Base-by-base conservation (phyloP, 2,113 vertebrate species). In the Ageneiosus marmoratus region DNA sequence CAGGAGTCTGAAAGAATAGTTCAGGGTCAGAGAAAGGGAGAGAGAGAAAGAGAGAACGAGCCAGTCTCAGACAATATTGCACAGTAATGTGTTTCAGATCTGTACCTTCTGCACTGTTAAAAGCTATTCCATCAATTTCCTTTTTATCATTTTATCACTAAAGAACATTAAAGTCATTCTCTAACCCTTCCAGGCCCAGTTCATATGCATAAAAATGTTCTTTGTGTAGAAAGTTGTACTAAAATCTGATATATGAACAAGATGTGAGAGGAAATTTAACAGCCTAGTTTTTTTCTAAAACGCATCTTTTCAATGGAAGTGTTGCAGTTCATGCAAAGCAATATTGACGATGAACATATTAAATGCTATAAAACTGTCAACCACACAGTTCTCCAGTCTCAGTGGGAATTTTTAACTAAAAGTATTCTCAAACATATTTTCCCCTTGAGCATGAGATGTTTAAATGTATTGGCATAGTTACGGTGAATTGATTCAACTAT, bases 1-100 rank as follows among this genome's bases (percentile, higher is more conserved):
- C 88, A 84, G 86, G 60, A 86, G 86, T 90, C 87, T 53, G 76
- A 84, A 86, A 91, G 87, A 79, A 51, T 65, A 79, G 90, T 86
- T 91, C 85, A 76, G 91, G 90, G 90, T 92, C 92, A 91, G 88
- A 82, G 89, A 89, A 87, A 89, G 65, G 83, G 65, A 85, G 88
- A 88, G 78, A 81, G 83, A 63, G 89, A 79, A 85, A 88, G 37
- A 56, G 67, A 88, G 82, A 85, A 77, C 70, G 77, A 91, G 91
- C 92, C 90, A 90, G 78, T 87, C 77, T 53, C 80, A 85, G 86
- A 91, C 90, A 86, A 87, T 88, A 91, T 90, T 88, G 88, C 91
- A 83, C 86, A 86, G 75, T 91, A 92, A 93, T 91, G 88, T 65
- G 74, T 93, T 93, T 91, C 84, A 92, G 91, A 91, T 90, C 87